These are phyloP conservation scores for Dromococcyx pavoninus DNA, from an alignment of 2,797 vertebrate genomes.

Conservation along the genomic window DNA sequence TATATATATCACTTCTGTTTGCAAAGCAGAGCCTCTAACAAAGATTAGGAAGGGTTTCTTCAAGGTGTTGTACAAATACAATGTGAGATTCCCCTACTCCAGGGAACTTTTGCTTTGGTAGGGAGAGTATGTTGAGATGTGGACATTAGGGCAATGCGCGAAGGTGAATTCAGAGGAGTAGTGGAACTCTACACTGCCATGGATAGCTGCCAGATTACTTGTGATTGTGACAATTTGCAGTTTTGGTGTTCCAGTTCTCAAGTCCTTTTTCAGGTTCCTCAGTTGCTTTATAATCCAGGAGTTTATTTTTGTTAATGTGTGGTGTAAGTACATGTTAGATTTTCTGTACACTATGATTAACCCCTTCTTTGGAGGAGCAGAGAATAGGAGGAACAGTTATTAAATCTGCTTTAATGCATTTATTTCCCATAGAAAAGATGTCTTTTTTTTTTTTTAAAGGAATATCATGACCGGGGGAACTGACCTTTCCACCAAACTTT, in stretches of 20 bases:
- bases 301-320: neutral
- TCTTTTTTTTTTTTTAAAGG: neutral
- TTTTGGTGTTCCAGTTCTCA: neutral
- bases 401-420: neutral
- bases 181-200: neutral
- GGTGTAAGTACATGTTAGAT: neutral
- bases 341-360: neutral
- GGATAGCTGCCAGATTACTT: neutral
- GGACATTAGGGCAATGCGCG: neutral
- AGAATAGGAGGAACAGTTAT: neutral
- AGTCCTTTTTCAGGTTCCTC: neutral
- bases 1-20: neutral
- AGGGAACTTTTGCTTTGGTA: no score
- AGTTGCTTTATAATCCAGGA: neutral
- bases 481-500: neutral
- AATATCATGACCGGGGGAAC: neutral
- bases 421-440: neutral
- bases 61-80: neutral
- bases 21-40: neutral
- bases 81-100: neutral
- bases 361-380: neutral
- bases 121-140: neutral
- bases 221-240: neutral
- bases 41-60: neutral
- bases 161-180: neutral